Percentiles rank a stretch among this genome's conserved stretches.
phyloP scores from a whole-genome alignment of 2,113 vertebrate genomes.

The Motacilla alba region DNA sequence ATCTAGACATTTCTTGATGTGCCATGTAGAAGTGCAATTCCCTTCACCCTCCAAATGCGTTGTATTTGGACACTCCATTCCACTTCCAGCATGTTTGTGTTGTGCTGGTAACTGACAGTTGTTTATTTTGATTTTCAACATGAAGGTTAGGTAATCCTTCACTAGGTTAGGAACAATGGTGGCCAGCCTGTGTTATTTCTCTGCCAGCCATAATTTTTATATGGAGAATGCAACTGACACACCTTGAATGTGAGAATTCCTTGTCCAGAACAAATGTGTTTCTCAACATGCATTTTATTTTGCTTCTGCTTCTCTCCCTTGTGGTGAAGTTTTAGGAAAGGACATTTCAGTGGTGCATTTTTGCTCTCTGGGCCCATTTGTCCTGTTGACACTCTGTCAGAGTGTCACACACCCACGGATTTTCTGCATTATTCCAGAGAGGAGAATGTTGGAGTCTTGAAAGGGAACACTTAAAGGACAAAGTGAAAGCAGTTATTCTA shows the following conservation, averaged over 20 bases:
- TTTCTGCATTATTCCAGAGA: background rate
- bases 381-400: fast-evolving
- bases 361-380: background rate
- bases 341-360: background rate
- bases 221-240: background rate
- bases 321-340: background rate
- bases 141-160: background rate
- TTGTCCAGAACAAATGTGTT: background rate
- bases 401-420: background rate
- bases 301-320: background rate
- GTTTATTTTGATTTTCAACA: background rate
- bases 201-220: background rate
- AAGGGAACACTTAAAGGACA: background rate
- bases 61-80: background rate
- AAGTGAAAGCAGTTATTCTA: background rate
- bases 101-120: background rate
- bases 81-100: background rate
- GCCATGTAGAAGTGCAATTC: background rate
- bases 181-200: background rate
- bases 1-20: background rate
- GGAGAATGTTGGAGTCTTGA: background rate
- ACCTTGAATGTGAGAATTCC: background rate
- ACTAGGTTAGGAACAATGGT: background rate
- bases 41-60: background rate
- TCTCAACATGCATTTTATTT: background rate